Evolutionary conservation across 2,113 vertebrate genomes (phyloP).

Genomic region (Rhipidura dahli): DNA sequence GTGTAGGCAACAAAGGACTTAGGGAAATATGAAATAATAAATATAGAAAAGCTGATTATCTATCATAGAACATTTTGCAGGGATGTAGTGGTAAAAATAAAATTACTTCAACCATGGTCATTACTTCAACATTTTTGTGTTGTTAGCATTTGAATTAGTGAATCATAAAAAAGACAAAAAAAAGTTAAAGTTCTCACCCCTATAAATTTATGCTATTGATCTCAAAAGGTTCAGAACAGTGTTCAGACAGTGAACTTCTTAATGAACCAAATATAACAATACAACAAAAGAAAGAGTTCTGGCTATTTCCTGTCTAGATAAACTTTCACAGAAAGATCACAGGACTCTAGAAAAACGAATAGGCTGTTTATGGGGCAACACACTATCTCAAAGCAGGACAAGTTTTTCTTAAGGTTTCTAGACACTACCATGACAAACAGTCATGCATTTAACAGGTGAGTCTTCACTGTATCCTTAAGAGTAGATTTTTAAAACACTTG

Average conservation of each 20-base stretch:
- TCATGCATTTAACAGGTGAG: neutral
- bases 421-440: neutral
- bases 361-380: neutral
- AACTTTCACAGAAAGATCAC: neutral
- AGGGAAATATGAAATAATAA: neutral
- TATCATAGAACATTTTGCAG: neutral
- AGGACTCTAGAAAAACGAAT: neutral
- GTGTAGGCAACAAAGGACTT: neutral
- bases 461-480: neutral
- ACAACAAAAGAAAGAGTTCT: neutral
- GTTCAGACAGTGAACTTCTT: neutral
- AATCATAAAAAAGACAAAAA: neutral
- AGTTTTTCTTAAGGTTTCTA: neutral
- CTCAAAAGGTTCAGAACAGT: neutral
- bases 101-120: neutral
- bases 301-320: neutral
- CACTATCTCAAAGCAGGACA: neutral
- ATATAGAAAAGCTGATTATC: neutral
- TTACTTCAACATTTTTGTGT: neutral
- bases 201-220: neutral
- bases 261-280: neutral
- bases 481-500: neutral
- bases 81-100: neutral
- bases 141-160: neutral
- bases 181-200: neutral